These are phyloP conservation scores for Eclectus roratus DNA, from an alignment of 2,113 vertebrate genomes.

Conservation along the genomic window DNA sequence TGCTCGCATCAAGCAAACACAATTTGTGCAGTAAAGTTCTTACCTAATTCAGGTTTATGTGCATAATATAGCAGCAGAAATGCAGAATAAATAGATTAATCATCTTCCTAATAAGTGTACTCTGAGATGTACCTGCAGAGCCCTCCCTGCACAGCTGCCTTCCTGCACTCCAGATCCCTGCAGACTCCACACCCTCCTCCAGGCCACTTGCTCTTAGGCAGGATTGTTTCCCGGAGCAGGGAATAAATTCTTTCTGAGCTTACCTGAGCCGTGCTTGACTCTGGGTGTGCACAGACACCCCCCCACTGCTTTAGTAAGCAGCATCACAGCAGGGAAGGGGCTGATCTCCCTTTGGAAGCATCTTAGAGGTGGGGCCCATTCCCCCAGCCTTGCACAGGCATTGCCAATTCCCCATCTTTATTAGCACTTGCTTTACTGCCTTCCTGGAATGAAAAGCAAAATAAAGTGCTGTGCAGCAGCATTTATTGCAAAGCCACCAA, in stretches of 20 bases:
- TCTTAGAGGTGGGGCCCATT: not conserved
- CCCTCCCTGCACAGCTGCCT: fast-evolving
- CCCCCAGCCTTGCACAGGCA: not conserved
- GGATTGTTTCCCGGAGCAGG: not conserved
- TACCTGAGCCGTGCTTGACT: not conserved
- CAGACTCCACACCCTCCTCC: not conserved
- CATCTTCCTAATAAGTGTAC: not conserved
- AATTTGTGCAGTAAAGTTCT: not conserved
- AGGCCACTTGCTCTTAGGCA: not conserved
- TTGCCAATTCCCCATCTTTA: not conserved
- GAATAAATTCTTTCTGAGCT: not conserved
- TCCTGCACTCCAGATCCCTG: not conserved
- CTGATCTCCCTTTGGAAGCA: not conserved
- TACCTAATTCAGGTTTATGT: not conserved
- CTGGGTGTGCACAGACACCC: not conserved
- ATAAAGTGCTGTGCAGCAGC: not conserved
- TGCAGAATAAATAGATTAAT: not conserved
- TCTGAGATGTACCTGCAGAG: not conserved
- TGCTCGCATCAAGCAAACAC: not conserved
- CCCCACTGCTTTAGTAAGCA: not conserved
- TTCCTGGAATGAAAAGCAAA: not conserved
- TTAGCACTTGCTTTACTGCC: not conserved
- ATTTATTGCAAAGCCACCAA: not conserved
- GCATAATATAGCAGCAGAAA: not conserved
- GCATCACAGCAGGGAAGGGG: not conserved